Conservation (phyloP, 2,113 vertebrate species). For the Origma solitaria region DNA sequence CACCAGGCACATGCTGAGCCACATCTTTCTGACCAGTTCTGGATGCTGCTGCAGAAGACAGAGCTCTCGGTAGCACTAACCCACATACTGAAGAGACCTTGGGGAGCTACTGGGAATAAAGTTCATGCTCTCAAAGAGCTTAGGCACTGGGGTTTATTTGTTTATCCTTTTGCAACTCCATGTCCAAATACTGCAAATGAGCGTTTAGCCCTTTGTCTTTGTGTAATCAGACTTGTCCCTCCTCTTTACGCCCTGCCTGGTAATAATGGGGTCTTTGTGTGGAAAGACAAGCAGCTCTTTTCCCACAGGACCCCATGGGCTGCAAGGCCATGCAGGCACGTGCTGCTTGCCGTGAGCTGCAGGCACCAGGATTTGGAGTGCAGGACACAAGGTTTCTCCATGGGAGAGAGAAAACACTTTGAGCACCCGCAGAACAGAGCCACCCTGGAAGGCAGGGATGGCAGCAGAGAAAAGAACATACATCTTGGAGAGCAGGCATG, state of each 20-base stretch:
- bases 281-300: background rate
- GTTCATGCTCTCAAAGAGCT: background rate
- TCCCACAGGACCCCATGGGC: background rate
- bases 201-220: background rate
- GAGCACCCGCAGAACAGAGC: accelerated
- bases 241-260: background rate
- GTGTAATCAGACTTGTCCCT: background rate
- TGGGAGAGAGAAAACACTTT: background rate
- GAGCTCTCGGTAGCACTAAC: background rate
- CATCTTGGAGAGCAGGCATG: background rate
- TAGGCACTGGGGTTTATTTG: background rate
- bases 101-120: background rate
- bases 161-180: background rate
- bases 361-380: background rate
- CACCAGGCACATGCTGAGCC: background rate
- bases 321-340: background rate
- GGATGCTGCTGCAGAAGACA: background rate
- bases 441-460: background rate
- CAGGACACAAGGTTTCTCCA: background rate
- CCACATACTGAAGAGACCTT: background rate
- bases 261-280: background rate
- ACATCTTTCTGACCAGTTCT: background rate
- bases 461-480: background rate
- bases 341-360: background rate
- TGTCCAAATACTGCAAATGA: background rate